Base-by-base conservation (phyloP, 2,797 vertebrate genomes). In the Margarornis squamiger region DNA sequence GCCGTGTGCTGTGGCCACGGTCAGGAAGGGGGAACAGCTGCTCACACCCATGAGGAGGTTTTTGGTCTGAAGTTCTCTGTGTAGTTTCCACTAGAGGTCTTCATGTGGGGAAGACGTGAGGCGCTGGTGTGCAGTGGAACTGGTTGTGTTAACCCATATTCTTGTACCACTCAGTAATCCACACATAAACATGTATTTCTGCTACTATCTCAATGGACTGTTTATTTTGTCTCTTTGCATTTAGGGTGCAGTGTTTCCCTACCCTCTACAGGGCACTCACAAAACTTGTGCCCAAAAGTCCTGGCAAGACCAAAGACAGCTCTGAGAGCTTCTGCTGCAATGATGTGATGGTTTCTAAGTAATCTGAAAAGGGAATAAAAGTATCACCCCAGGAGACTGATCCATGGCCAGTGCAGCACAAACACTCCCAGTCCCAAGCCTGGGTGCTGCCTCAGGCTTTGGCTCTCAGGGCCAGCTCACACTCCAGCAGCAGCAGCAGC, bases 141-240 rank as follows among this genome's bases (percentile, higher is more conserved):
- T 16, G 57, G 22, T 57, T 90, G 36, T 78, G 51, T 95, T 92
- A 84, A 55, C 55, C 38, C 32, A n/a, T 75, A 45, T 55, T 88
- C 66, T 59, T 96, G 92, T 97, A 96, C 29, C 63, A 76, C 80
- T 94, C 90, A 86, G 23, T 93, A 93, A 93, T 49, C 61, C 77
- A 84, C 86, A 79, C 12, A 96, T 97, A 97, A 97, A 97, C 38
- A 22, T 79, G 34, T 93, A 95, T 81, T 88, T 76, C 93, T 93
- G 73, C 66, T 86, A 81, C 58, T 38, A 1, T 66, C 62, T 92
- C 24, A 1, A 9, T 16, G 51, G 76, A 72, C 71, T 90, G 3
- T 39, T 93, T 23, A 9, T 93, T 93, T 66, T 52, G 27, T 58
- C 59, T 86, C 62, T 62, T 24, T 32, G 51, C 24, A 10, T 54